Base-by-base conservation (phyloP, 1,140 invertebrate genomes). In the Drosophila sturtevanti region DNA sequence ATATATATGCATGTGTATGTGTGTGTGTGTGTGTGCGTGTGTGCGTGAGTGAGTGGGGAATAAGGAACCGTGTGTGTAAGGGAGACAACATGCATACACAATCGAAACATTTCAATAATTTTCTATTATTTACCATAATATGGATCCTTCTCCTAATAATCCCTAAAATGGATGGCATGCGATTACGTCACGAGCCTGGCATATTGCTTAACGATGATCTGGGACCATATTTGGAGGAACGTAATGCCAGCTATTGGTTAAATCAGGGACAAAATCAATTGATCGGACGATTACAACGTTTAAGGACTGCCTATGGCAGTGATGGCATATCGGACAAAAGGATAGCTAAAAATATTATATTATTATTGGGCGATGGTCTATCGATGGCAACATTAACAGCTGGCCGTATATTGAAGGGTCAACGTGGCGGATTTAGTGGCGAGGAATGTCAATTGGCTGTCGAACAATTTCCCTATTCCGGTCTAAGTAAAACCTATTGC, bases 291-390 rank as follows among this genome's bases (percentile, higher is more conserved):
- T 5, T 87, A 55, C 54, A 63, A 6, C 51, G 68, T 1, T 56
- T 18, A 1, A 38, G 35, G 1, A 56, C 38, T 18, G 41, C 16
- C 14, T n/a, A 18, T 10, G 41, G 41, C 18, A 48, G 7, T 11
- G 6, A 31, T 41, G n/a, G 37, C 24, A 7, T n/a, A 11, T 11
- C 21, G 16, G 81, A 85, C 6, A 35, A 2, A 2, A 67, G 54
- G 0, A 16, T 55, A 6, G 96, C 96, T 6, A 95, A 95, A 74
- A 96, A 96, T 87, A 92, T 96, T 0, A 94, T 97, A 12, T 90
- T 97, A 66, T 95, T 96, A 75, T 84, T 97, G 44, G 96, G 96
- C 0, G 96, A 97, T 82, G 96, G 96, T 1, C 95, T 97, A 94
- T 95, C 95, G 1, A 90, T 96, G 9, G 92, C 95, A 1, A 96